Base-by-base conservation (phyloP, 2,113 vertebrate species). In the Melanocharis versteri region DNA sequence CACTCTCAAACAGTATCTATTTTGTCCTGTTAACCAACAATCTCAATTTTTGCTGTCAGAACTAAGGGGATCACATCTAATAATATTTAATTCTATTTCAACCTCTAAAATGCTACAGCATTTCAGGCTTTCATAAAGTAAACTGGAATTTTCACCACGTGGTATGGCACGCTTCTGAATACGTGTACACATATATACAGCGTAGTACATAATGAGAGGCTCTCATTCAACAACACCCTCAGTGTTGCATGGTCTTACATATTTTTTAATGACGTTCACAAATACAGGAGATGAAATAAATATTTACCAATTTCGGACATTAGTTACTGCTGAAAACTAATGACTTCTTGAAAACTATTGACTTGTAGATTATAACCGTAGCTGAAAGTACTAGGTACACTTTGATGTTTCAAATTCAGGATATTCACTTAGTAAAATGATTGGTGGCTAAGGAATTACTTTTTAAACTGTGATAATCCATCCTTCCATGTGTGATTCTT, bases 151-250 rank as follows among this genome's bases (percentile, higher is more conserved):
- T 45, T 37, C 54, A 57, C 7, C 23, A n/a, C n/a, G n/a, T 21
- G 7, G 13, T 51, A 5, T n/a, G 3, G 2, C 24, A 40, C 27
- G 27, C 8, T 86, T 73, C 47, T 78, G 11, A 64, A 22, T 26
- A n/a, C 1, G 2, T 24, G 8, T 10, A 33, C 6, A 17, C 24
- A 33, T 2, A 37, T 9, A 7, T 11, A 30, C 6, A 44, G 58
- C n/a, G 26, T 15, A 30, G 33, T 19, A 60, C n/a, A 15, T 26
- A 51, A 21, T 11, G 33, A 35, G 13, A 76, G 11, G 14, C 61
- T 22, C 9, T 75, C 22, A 19, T 44, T 62, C 21, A 73, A 37
- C 27, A 82, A 28, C 18, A 23, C 10, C 42, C 28, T 17, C 19
- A 28, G 3, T 22, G 15, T 23, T 53, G n/a, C 18, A 13, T 24